Conservation (phyloP, 2,888 invertebrate species). For the Temnothorax rugatulus region DNA sequence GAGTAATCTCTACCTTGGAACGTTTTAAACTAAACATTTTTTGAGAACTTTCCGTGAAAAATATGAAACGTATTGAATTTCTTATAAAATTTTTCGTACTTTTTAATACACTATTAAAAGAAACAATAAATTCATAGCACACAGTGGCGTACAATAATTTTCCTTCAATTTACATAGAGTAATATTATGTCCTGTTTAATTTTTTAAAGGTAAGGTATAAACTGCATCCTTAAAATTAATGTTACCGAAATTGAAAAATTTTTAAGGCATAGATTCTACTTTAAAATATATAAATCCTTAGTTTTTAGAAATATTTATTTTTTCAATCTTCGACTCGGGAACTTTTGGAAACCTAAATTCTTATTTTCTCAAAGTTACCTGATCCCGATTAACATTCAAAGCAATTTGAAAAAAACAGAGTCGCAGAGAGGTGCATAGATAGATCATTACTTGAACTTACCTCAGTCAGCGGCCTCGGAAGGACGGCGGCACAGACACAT, state of each 20-base stretch:
- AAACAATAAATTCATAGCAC: too few relatives aligned
- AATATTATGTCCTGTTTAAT: too few relatives aligned
- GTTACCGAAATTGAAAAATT: neutral
- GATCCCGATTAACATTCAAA: neutral
- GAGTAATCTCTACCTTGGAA: neutral
- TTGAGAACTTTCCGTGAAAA: neutral
- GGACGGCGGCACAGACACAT: conserved; percentile 71
- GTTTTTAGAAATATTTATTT: conserved; percentile 1
- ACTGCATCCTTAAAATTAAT: neutral
- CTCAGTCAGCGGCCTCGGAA: conserved; percentile 75
- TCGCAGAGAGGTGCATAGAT: neutral
- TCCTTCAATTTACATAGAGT: neutral
- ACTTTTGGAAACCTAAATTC: neutral
- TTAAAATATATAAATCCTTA: neutral
- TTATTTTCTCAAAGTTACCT: conserved; percentile 10
- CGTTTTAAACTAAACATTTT: neutral
- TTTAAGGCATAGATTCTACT: neutral
- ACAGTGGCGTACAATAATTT: too few relatives aligned
- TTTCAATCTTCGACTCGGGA: neutral
- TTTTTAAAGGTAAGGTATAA: neutral
- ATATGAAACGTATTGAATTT: neutral
- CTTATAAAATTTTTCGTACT: neutral
- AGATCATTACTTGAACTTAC: conserved; percentile 77
- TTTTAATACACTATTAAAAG: neutral
- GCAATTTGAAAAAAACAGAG: neutral